Base-by-base conservation (phyloP, 2,888 invertebrate genomes). In the Meganola albula region DNA sequence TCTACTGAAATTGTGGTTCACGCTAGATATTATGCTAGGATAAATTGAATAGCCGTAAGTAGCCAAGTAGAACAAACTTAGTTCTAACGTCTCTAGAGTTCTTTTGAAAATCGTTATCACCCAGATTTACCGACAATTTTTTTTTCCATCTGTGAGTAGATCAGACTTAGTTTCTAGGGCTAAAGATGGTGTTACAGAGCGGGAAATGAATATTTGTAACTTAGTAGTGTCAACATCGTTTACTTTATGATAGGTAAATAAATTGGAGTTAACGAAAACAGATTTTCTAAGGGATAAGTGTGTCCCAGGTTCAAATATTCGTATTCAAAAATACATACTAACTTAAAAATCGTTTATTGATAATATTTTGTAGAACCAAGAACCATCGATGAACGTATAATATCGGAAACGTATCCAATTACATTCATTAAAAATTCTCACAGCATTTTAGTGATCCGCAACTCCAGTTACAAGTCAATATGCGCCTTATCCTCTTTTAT, bases 351-450 rank as follows among this genome's bases (percentile, higher is more conserved):
- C 16, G 6, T 5, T 16, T 16, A 16, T 16, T 16, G 16, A 16
- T 16, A 5, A 16, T 5, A 16, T 9, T 12, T n/a, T n/a, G n/a
- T n/a, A n/a, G 16, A 27, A 18, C 12, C 16, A 44, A 30, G 40
- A 44, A 39, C 26, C 35, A 35, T 16, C 4, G 6, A 33, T 41
- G 33, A 23, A 33, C 24, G 31, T 10, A 12, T 22, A 40, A 32
- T 36, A n/a, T 41, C 23, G 26, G 32, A 41, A 53, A 37, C 46
- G 40, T 45, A 32, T 39, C 32, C 29, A 53, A 53, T 56, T 44
- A 40, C 12, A 16, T 31, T 40, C 26, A 47, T 54, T 52, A 46
- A 21, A 27, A 31, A 63, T 55, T 53, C 59, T 44, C 40, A 46
- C 47, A 54, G 46, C 63, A 54, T 47, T 46, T 52, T 53, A 44